These are phyloP conservation scores for Uloborus diversus DNA, from an alignment of 1,140 invertebrate species.

Conservation along the genomic window DNA sequence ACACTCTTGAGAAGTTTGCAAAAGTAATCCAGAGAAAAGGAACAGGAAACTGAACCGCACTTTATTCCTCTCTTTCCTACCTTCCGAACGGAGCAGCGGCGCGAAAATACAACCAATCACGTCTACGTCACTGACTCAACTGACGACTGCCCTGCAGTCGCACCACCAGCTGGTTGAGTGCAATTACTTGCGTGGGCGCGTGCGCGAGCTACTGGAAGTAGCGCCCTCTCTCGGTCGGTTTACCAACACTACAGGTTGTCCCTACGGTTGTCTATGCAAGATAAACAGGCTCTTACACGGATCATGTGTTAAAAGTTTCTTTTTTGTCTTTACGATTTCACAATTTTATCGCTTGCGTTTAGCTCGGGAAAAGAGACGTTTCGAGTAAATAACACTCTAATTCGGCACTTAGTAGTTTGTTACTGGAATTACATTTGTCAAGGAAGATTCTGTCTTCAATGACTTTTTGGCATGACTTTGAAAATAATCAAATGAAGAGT, in stretches of 20 bases:
- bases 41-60: constrained; percentile 28
- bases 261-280: too few relatives aligned
- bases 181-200: constrained; percentile 52
- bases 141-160: constrained; percentile 49
- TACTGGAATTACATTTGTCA: too few relatives aligned
- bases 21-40: background rate
- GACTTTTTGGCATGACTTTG: too few relatives aligned
- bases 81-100: background rate
- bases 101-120: background rate
- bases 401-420: too few relatives aligned
- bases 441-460: too few relatives aligned
- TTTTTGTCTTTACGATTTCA: too few relatives aligned
- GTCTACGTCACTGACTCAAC: constrained; percentile 39
- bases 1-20: constrained; percentile 6
- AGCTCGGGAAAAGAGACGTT: too few relatives aligned
- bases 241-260: constrained; percentile 37
- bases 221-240: constrained; percentile 25
- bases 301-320: too few relatives aligned
- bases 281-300: too few relatives aligned
- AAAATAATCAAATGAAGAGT: too few relatives aligned
- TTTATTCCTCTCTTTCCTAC: background rate
- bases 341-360: too few relatives aligned
- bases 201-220: constrained; percentile 40
- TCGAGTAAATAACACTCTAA: too few relatives aligned
- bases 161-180: constrained; percentile 38